A percentile compares a stretch with the other conserved stretches of the same genome.
phyloP scores from a whole-genome alignment of 37 sponge, comb jelly and placozoan genomes.

The Eunapius fragilis region DNA sequence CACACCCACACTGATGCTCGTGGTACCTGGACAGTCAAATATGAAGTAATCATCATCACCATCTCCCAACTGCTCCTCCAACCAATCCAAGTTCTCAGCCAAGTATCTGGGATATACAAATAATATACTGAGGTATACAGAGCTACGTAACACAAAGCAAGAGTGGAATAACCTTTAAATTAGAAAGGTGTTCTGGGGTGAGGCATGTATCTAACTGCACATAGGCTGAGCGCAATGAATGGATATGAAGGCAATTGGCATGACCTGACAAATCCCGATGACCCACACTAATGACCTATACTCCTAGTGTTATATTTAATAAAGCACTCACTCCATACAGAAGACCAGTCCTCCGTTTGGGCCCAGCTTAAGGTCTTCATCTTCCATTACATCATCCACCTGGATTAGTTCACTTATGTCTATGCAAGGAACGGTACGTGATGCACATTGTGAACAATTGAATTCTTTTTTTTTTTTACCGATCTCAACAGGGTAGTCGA shows the following conservation, averaged over 20 bases:
- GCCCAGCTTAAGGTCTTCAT: conserved; percentile 89
- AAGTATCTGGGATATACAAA: conserved; percentile 53
- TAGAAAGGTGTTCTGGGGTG: too few species aligned
- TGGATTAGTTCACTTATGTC: conserved; percentile 96
- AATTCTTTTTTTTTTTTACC: conserved; percentile 43
- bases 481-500: conserved; percentile 83
- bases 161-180: too few species aligned
- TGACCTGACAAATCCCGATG: too few species aligned
- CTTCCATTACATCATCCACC: conserved; percentile 99
- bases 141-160: too few species aligned
- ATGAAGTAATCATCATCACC: conserved; percentile 95
- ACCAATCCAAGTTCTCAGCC: conserved; percentile 89
- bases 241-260: too few species aligned
- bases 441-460: too few species aligned
- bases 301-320: too few species aligned
- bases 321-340: conserved; percentile 93
- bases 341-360: conserved; percentile 99
- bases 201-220: too few species aligned
- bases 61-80: conserved; percentile 92
- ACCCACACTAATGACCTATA: too few species aligned
- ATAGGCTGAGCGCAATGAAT: too few species aligned
- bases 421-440: not conserved
- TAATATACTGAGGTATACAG: not conserved
- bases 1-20: not conserved
- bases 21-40: conserved; percentile 96